A percentile compares a stretch with the other conserved stretches of the same genome.
Conservation (phyloP, 2,797 vertebrate genomes). For the Coreius guichenoti region DNA sequence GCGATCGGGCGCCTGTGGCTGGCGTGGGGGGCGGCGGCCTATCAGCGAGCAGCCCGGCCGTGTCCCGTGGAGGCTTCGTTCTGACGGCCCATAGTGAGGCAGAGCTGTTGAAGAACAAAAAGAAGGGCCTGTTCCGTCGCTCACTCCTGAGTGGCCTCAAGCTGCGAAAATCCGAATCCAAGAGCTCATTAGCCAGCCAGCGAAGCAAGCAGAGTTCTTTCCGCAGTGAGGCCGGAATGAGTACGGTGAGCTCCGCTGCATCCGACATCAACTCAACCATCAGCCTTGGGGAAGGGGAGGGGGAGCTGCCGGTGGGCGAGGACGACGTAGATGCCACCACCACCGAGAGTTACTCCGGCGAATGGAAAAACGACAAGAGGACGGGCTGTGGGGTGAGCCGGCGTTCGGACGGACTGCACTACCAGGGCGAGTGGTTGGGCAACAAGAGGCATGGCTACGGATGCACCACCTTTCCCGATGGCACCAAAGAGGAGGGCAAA, state of each 20-base stretch:
- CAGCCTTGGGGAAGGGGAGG: conserved; percentile 94
- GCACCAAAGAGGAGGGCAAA: conserved; percentile 98
- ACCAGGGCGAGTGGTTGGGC: conserved; percentile 95
- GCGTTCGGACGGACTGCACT: conserved; percentile 92
- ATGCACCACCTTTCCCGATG: conserved; percentile 94
- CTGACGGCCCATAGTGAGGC: conserved; percentile 94
- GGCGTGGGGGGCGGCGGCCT: conserved; percentile 82
- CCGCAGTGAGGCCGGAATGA: conserved; percentile 97
- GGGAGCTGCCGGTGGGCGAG: conserved; percentile 87
- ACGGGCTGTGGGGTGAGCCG: conserved; percentile 91
- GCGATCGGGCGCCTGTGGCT: conserved; percentile 76
- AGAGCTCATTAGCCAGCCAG: conserved; percentile 96
- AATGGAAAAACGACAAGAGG: conserved; percentile 97
- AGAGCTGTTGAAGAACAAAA: conserved; percentile 92
- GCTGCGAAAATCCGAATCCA: conserved; percentile 95
- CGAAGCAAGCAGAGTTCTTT: conserved; percentile 99
- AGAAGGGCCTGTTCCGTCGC: conserved; percentile 93
- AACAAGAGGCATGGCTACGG: conserved; percentile 97
- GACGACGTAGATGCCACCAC: conserved; percentile 96
- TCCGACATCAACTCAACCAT: conserved; percentile 98
- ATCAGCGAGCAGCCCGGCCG: conserved; percentile 86
- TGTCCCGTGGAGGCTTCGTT: conserved; percentile 95
- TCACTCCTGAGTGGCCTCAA: conserved; percentile 95
- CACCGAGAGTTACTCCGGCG: conserved; percentile 93
- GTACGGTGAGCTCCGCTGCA: conserved; percentile 94